Base-by-base conservation (phyloP, 2,113 vertebrate genomes). In the Agapornis roseicollis region DNA sequence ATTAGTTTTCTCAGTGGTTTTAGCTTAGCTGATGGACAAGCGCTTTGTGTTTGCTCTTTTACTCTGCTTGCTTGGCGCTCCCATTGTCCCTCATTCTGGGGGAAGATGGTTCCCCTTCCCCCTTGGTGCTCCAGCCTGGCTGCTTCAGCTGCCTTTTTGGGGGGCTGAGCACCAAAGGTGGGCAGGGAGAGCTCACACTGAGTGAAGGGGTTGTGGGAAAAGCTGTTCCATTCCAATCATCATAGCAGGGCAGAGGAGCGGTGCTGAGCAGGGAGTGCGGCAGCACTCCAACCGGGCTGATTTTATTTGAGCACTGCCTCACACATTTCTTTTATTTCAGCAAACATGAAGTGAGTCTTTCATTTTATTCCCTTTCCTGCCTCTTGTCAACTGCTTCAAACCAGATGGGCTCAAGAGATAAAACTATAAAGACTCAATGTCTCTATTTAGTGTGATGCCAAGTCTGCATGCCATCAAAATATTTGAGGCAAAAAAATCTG, bases 321-420 rank as follows among this genome's bases (percentile, higher is more conserved):
- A 97, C 96, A 96, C 74, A 49, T 96, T 98, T 97, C 95, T 97
- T 97, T 95, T 96, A 91, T 96, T 97, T 95, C 60, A 89, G 90
- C 97, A 96, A 94, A 86, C 86, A 88, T 90, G 94, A 95, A 94
- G 66, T 15, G 39, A 64, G 96, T 95, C 98, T 99, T 98, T 98
- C 97, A 98, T 97, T 97, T 86, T 70, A 76, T 97, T 98, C 97
- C 95, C 93, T 97, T 97, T 98, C 97, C 98, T 98, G 98, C 98
- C 97, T 97, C 91, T 95, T 95, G 96, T 95, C 97, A 97, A 95
- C 95, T 98, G 89, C 98, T 98, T 98, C 93, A 98, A 97, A 98
- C 88, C 96, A 98, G 98, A 98, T 98, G 97, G 97, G 96, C 95
- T 96, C 97, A 85, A 80, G 95, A 98, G 98, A 98, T 97, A 96